Base-by-base conservation (phyloP, 2,888 invertebrate species). In the Blastobasis lacticolella region DNA sequence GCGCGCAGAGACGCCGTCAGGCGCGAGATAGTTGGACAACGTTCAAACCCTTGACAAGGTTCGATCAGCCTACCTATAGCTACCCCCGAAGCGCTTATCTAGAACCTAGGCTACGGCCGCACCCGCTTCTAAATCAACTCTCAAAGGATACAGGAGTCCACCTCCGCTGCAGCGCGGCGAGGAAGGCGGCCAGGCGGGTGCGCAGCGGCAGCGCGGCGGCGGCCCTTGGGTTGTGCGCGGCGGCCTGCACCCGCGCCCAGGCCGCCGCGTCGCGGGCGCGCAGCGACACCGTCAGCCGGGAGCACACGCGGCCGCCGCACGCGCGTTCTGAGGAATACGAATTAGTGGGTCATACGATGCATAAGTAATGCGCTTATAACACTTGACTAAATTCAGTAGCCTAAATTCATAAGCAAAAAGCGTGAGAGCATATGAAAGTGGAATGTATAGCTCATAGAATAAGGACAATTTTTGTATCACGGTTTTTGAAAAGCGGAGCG, bases 201-300 rank as follows among this genome's bases (percentile, higher is more conserved):
- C 95, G 94, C 51, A 95, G 89, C 36, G 95, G 92, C 50, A 95
- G 85, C 48, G 91, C 89, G 43, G 93, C 91, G 54, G 92, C 90
- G 5, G 94, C 90, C 61, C 97, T 91, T 38, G 98, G 98, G 90
- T 98, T 98, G 89, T 97, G 97, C 3, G 97, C 94, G 51, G 95
- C 86, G 6, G 91, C 90, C 75, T 97, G 97, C 38, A 98, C 96
- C 64, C 92, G 91, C 66, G 94, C 90, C 93, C 96, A 97, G 37
- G 96, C 92, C 57, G 88, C 87, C 82, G 94, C 94, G 64, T 92
- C 92, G 54, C 93, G 92, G 37, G 98, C 97, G 54, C 91, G 90
- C 57, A 96, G 85, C 72, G 92, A 90, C 49, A 97, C 91, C 49
- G 90, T 89, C 38, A 97, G 91, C 72, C 94, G 92, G 45, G 92